Base-by-base conservation (phyloP, 2,888 invertebrate genomes). In the Calliphora vomitoria region DNA sequence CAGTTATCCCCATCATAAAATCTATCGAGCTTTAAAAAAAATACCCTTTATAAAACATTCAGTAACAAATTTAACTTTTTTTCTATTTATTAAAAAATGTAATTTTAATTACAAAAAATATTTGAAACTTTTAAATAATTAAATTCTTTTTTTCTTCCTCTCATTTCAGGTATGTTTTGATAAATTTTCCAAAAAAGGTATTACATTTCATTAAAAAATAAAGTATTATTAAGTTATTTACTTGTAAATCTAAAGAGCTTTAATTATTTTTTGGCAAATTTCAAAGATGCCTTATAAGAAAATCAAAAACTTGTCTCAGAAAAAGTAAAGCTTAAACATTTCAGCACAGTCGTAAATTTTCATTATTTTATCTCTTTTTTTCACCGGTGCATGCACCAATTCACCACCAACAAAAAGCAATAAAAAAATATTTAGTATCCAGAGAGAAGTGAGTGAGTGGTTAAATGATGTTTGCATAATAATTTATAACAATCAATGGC, bases 401-500 rank as follows among this genome's bases (percentile, higher is more conserved):
- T 76, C 69, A 55, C 50, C 20, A 74, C 15, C 15, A 35, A 82
- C 62, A 55, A n/a, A 31, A 53, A 76, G 38, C 8, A 10, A 2
- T n/a, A 44, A 74, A 35, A 25, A 41, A 60, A 11, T 44, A 41
- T 11, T 3, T 11, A 44, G 11, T 44, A 74, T 50, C n/a, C 41
- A 69, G 68, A 53, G 8, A 25, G 18, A 44, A 44, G 72, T 50
- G 60, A 35, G 25, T 53, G 44, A 72, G 62, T 38, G 47, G 47
- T 55, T 55, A 47, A 72, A 50, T 72, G 47, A 66, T 72, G 66
- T 82, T 87, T 85, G 82, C 87, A 82, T 87, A 82, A 82, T 87
- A 82, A 87, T 87, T 87, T 87, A 85, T 87, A 78, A 81, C 83
- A 87, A 84, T 87, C 87, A 87, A 68, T 58, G n/a, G 20, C 41